These are phyloP conservation scores for Artemisiospiza belli DNA, from an alignment of 2,113 vertebrate species.

Conservation along the genomic window DNA sequence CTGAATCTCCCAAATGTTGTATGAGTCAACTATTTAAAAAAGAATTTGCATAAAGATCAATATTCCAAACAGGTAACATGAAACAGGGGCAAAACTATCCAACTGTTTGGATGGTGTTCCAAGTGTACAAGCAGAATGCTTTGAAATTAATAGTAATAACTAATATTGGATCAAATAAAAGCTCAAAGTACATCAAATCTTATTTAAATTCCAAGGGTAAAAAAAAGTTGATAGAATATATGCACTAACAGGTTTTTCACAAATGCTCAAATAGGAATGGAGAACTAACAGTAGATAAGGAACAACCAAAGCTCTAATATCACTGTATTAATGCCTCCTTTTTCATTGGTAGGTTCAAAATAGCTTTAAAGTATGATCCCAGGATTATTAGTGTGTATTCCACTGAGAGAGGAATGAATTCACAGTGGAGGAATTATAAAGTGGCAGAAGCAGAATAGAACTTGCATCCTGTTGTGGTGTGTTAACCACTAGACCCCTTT, in stretches of 20 bases:
- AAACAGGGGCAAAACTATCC: background rate
- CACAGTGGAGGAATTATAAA: background rate
- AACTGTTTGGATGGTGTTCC: background rate
- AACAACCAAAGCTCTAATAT: background rate
- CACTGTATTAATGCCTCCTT: background rate
- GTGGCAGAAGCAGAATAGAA: background rate
- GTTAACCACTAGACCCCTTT: background rate
- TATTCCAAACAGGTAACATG: background rate
- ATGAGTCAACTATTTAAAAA: background rate
- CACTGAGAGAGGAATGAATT: background rate
- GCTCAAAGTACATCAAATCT: background rate
- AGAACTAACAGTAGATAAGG: background rate
- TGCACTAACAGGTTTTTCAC: background rate
- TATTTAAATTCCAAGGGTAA: constrained; percentile 17
- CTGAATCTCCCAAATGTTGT: background rate
- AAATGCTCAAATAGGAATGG: background rate
- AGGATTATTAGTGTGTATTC: constrained; percentile 1
- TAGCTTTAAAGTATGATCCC: background rate
- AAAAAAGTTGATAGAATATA: background rate
- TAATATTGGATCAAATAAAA: background rate
- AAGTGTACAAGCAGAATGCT: background rate
- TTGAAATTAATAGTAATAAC: constrained; percentile 35
- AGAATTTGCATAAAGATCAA: background rate
- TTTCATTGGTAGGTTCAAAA: background rate
- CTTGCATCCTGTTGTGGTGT: background rate